Base-by-base conservation (phyloP, 2,113 vertebrate species). In the Suncus etruscus region DNA sequence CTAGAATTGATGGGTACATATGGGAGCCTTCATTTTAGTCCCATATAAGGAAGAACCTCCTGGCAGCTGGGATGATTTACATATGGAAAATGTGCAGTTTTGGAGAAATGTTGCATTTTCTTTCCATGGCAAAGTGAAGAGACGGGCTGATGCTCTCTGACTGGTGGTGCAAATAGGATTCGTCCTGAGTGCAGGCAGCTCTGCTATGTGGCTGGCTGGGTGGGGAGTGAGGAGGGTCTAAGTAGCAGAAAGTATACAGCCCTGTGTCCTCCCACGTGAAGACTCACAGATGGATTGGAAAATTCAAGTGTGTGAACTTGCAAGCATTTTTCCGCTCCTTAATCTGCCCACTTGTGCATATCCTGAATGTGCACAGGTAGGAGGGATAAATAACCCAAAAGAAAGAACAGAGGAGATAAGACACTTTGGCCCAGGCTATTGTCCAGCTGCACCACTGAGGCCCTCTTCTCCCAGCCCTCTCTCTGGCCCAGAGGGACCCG, bases 11-110 rank as follows among this genome's bases (percentile, higher is more conserved):
- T 76, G 70, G 11, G 66, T 76, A 18, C 48, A 48, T 85, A 65
- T 39, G 74, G 47, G 76, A n/a, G 73, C 20, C 48, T 31, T 61
- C 31, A 45, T 82, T 93, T 82, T 63, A 68, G 65, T 82, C 32
- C 80, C 75, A 27, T 50, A 24, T 83, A 69, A 83, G 87, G 66
- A 83, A 74, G 54, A 83, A 45, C 51, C 69, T 75, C 76, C 68
- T 74, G 69, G 31, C 25, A 80, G 68, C 68, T 61, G 73, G 39
- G 66, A 22, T 51, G 73, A 48, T 82, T 78, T 83, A 82, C 61
- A 77, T 3, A 77, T 3, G 22, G 29, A 69, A 51, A 51, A 65
- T 50, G 68, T 74, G 83, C 32, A 58, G 90, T 83, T 77, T 18
- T 24, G 47, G 58, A 15, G 31, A 79, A 87, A 45, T 39, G 50